Base-by-base conservation (phyloP, 2,888 invertebrate species). In the Coelopa pilipes region DNA sequence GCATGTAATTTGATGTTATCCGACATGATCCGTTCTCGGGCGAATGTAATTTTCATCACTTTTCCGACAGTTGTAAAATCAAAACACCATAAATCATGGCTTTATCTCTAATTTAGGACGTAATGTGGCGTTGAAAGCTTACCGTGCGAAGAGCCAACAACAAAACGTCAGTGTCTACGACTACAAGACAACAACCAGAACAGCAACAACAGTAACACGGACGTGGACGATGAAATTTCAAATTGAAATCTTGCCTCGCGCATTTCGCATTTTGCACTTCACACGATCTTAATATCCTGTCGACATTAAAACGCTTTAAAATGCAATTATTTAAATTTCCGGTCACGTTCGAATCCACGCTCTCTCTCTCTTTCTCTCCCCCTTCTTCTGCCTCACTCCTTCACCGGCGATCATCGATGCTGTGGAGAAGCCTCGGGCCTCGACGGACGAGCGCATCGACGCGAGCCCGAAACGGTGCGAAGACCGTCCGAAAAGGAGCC, bases 231-330 rank as follows among this genome's bases (percentile, higher is more conserved):
- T 34, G 34, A 34, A 34, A 34, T 34, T 34, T 34, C 34, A 34
- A 53, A 53, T 53, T 53, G 53, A 53, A 53, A 34, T 34, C 34
- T 34, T 34, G 34, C 34, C 34, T 34, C 34, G 34, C 17, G n/a
- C 49, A 49, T 66, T 24, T 66, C 49, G 50, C 50, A 66, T 21
- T 49, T 49, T 50, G 21, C 66, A 66, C 21, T 66, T 66, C 49
- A 66, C 66, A 66, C 66, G 66, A 66, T 66, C 66, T 66, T 66
- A 66, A 66, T 66, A 66, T 66, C 66, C 66, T 66, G 66, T 66
- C 66, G 66, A 66, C 66, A 66, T 19, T 21, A 50, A 21, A 24
- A 45, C n/a, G 46, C 69, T 46, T 57, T 69, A 46, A 47, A 59
- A 57, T 45, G 57, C 69, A 59, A 59, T 69, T 69, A 69, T 69